Evolutionary conservation across 2,888 invertebrate genomes (phyloP), one percentile per base, ranked within the genome.

Genomic region (Euproctis similis): DNA sequence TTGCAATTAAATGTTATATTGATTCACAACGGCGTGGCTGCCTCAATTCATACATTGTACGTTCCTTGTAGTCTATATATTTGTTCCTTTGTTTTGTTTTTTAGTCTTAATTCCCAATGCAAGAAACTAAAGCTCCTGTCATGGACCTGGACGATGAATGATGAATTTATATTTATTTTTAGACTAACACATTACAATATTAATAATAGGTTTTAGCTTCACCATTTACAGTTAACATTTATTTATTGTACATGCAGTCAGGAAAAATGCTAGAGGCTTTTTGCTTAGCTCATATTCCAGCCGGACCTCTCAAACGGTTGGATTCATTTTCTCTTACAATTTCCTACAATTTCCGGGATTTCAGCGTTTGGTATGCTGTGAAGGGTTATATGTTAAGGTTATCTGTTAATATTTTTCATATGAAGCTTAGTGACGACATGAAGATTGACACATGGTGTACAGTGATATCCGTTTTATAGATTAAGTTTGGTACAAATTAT

Each of bases 341-440:
- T 82, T 84, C 84, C 84, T 82, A 80, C 78, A 82, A 84, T 82
- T 81, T 84, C 84, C 84, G 84, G 82, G n/a, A n/a, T n/a, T n/a
- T 39, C 67, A 70, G 48, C 75, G 67, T 72, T 74, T 70, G 62
- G 70, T 70, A 65, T 60, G 64, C 69, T 68, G 70, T n/a, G n/a
- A n/a, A n/a, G n/a, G n/a, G n/a, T n/a, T n/a, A n/a, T n/a, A n/a
- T n/a, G n/a, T n/a, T n/a, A n/a, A n/a, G n/a, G n/a, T n/a, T n/a
- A n/a, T n/a, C n/a, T n/a, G 63, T 70, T 75, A 77, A 73, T 78
- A 61, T 73, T 77, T 78, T 76, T 70, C 63, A 64, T 56, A 38
- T 37, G 40, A 41, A 45, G 42, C 14, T 19, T 4, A 5, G n/a
- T 19, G 4, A n/a, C n/a, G 8, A n/a, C n/a, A n/a, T n/a, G n/a